phyloP scores from a whole-genome alignment of 2,888 invertebrate species.

The Apamea monoglypha region DNA sequence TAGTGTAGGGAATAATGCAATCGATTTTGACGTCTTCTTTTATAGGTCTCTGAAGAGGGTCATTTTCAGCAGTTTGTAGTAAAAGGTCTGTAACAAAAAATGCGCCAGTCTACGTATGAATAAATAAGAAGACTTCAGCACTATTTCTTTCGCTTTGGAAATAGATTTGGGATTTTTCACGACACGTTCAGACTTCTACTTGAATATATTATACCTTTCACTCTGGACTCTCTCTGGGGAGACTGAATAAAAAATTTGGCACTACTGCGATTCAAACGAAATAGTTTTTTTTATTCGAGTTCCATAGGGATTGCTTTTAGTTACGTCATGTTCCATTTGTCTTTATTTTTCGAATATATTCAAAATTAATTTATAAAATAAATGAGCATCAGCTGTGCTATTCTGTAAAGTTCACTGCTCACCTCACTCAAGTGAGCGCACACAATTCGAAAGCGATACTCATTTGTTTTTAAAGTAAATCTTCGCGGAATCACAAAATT shows the following conservation, averaged over 20 bases:
- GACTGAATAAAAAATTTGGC: conserved; percentile 36
- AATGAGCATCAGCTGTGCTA: neutral
- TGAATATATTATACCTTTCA: conserved; percentile 44
- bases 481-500: neutral
- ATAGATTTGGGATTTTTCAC: conserved; percentile 40
- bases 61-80: neutral
- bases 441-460: neutral
- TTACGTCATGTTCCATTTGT: neutral
- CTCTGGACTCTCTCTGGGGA: conserved; percentile 4
- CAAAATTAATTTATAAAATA: too few species aligned
- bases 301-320: neutral
- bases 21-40: neutral
- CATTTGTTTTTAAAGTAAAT: conserved; percentile 6
- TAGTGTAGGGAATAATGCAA: too few species aligned
- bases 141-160: conserved; percentile 34
- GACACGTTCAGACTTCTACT: conserved; percentile 13
- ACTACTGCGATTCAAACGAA: conserved; percentile 4
- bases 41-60: neutral
- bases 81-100: neutral
- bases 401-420: neutral
- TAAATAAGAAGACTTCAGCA: conserved; percentile 31
- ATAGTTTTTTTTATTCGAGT: neutral
- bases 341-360: neutral
- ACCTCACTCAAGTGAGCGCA: too few species aligned
- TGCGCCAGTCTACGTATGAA: conserved; percentile 20